Conservation (phyloP, 2,888 invertebrate genomes). For the Diplolepis rosae region DNA sequence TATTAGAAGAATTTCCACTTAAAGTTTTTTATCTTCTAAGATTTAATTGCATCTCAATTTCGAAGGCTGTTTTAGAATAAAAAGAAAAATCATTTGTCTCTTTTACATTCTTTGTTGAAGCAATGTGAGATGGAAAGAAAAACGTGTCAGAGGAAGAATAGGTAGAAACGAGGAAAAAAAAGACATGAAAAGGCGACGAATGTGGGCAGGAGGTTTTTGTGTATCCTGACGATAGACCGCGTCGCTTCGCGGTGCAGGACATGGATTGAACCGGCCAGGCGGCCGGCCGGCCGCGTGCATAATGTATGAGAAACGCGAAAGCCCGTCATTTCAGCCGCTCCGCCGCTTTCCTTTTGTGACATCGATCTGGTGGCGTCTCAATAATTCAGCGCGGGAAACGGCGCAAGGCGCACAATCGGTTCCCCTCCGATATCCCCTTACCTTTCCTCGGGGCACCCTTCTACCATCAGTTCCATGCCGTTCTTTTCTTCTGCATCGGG, state of each 20-base stretch:
- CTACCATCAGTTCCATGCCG: constrained; percentile 47
- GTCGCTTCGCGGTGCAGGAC: constrained; percentile 57
- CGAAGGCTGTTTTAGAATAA: not conserved
- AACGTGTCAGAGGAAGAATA: not conserved
- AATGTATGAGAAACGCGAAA: constrained; percentile 71
- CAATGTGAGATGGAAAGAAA: not conserved
- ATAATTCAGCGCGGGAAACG: constrained; percentile 72
- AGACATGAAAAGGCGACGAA: constrained; percentile 6
- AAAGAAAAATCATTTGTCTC: not conserved
- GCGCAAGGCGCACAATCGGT: constrained; percentile 64
- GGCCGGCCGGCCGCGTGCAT: constrained; percentile 66
- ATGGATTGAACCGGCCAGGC: constrained; percentile 62
- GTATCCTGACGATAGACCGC: constrained; percentile 58
- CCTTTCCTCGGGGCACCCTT: constrained; percentile 41
- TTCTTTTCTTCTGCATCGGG: constrained; percentile 50
- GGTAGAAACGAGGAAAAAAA: not conserved
- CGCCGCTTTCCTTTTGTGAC: constrained; percentile 71
- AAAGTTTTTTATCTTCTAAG: too few relatives aligned
- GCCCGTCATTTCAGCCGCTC: constrained; percentile 72
- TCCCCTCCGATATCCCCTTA: constrained; percentile 10
- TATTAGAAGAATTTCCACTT: too few relatives aligned
- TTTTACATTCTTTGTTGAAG: not conserved
- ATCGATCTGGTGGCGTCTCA: constrained; percentile 72
- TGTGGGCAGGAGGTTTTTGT: constrained; percentile 51
- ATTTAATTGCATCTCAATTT: too few relatives aligned